Conservation (phyloP, 2,888 invertebrate genomes). For the Microplitis deprimator region DNA sequence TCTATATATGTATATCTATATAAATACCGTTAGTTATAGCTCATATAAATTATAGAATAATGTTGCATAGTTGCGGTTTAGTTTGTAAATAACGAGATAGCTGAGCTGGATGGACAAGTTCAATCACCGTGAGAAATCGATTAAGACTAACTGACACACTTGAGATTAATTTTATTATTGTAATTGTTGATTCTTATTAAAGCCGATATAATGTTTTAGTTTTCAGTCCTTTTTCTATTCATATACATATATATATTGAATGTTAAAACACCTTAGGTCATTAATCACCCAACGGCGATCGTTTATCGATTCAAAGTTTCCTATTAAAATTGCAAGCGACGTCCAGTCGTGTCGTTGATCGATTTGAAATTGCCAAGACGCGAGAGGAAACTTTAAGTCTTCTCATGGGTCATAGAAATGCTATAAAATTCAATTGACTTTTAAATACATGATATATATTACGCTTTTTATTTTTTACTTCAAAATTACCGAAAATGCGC, state of each 20-base stretch:
- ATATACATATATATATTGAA: background rate
- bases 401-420: background rate
- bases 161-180: background rate
- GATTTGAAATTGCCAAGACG: constrained; percentile 21
- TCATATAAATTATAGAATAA: background rate
- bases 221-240: background rate
- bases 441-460: background rate
- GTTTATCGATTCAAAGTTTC: background rate
- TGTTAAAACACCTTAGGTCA: background rate
- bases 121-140: constrained; percentile 34
- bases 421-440: constrained; percentile 15
- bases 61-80: background rate
- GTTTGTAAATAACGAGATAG: constrained; percentile 7
- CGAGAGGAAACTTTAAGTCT: constrained; percentile 7
- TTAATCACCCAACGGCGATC: constrained; percentile 16
- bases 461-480: too few relatives aligned
- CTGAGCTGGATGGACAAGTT: constrained; percentile 28
- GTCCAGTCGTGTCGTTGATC: constrained; percentile 18
- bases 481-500: too few relatives aligned
- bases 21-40: background rate
- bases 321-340: constrained; percentile 20
- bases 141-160: constrained; percentile 26
- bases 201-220: background rate
- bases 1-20: background rate
- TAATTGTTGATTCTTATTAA: background rate